Evolutionary conservation across 92 coral and sea anemone species (phyloP), one percentile per base, ranked within the genome.

Genomic region (Palythoa caribaeorum): DNA sequence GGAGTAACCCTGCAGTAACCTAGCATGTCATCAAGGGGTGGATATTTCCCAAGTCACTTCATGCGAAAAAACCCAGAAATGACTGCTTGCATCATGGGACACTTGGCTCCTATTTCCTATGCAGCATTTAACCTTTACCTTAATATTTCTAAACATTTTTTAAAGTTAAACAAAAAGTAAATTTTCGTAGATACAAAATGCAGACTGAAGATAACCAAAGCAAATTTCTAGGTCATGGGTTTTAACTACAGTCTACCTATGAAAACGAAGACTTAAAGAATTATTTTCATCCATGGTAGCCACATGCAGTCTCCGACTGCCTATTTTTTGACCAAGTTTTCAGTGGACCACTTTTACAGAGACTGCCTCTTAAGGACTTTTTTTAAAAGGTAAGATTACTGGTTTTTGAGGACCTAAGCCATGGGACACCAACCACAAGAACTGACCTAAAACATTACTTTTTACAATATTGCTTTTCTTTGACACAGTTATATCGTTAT

Each of bases 11-110:
- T 68, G 73, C 39, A 68, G 73, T 68, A 11, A 11, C 0, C 73
- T 68, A 68, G 38, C 73, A 68, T 68, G 39, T 68, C 38, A 68
- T 68, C 73, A 5, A 68, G 39, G 73, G 39, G 73, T 21, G 14
- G 73, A 20, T 28, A 68, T 68, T 5, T 11, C 14, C 73, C 73
- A 28, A 68, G 73, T 68, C 73, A 28, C 73, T 68, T 68, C 39
- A 68, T 35, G 73, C 38, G 0, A 70, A 9, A 70, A 14, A 70
- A 70, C 35, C 0, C 74, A 70, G 74, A 70, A 21, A 35, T 28
- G 44, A 70, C 74, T 21, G 74, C 74, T 70, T 69, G 73, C 73
- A 9, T 70, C 14, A 70, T 70, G 44, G n/a, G 74, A 70, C 74
- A 70, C 74, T 70, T 70, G 74, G 74, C 47, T 28, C 74, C 14